Base-by-base conservation (phyloP, 2,113 vertebrate genomes). In the Muntiacus muntjak region DNA sequence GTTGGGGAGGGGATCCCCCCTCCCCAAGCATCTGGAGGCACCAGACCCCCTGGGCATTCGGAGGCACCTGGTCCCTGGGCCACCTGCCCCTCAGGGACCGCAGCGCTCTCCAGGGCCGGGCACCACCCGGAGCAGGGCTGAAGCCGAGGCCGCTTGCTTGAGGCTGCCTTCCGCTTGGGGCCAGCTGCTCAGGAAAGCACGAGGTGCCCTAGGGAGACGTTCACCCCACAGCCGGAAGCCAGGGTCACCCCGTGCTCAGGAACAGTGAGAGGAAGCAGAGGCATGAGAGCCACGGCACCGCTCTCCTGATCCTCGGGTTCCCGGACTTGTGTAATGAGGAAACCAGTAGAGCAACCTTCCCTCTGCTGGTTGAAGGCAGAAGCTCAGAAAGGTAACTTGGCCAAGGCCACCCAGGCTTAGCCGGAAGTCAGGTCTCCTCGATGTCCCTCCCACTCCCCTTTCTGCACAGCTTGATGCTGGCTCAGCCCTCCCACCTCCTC, bases 1-100 rank as follows among this genome's bases (percentile, higher is more conserved):
- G 30, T 6, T 71, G n/a, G 50, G 8, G 12, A 19, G 62, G n/a
- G n/a, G 17, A 21, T 7, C 60, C 45, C 78, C 12, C 3, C 21
- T 50, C 55, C 50, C 3, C 9, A 15, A 47, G 52, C 5, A n/a
- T 36, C 78, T 11, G 33, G 40, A 19, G 79, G 47, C 43, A 13
- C 14, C 0, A 0, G 71, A 28, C 30, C 28, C 4, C 9, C 6
- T 7, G 4, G 50, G 23, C 40, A 13, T 50, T 13, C 9, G 26
- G 40, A 19, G 79, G 47, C 43, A 16, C 11, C 0, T 0, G 71
- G 36, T 25, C 28, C 9, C 6, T 7, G 4, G 50, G 23, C 43
- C 33, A 11, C 33, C 23, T 28, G 4, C 4, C n/a, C 50, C 8
- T 45, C 33, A 26, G 47, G 19, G 17, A 79, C 60, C 11, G 21